Percentiles rank a stretch among this genome's conserved stretches.
phyloP scores from a whole-genome alignment of 2,888 invertebrate genomes.

The Tipula unca region DNA sequence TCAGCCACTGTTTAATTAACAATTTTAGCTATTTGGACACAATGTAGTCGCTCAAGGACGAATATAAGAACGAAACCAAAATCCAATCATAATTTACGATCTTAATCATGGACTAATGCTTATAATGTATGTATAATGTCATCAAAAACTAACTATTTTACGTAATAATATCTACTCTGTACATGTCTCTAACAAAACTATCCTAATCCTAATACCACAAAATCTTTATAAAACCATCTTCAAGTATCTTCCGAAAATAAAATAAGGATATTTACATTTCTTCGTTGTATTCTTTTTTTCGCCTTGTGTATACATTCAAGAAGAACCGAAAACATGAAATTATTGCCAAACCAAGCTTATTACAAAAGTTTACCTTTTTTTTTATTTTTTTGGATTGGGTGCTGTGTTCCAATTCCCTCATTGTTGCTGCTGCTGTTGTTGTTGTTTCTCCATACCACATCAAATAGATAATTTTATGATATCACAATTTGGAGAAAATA shows the following conservation, averaged over 20 bases:
- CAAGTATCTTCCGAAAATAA: neutral
- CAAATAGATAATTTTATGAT: neutral
- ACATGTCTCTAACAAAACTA: neutral
- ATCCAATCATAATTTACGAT: neutral
- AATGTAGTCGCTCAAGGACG: too few relatives aligned
- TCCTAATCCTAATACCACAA: neutral
- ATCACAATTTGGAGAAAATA: neutral
- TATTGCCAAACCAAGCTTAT: slow-evolving; percentile 14
- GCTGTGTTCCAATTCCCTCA: neutral
- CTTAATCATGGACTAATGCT: neutral
- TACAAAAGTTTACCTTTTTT: neutral
- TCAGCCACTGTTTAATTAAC: too few relatives aligned
- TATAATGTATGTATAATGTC: neutral
- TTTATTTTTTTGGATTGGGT: neutral
- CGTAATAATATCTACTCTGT: neutral
- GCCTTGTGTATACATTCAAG: neutral
- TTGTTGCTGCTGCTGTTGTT: neutral
- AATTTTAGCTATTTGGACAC: too few relatives aligned
- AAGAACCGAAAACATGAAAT: neutral
- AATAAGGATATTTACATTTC: neutral
- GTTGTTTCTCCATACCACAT: neutral
- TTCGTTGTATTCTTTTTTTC: neutral
- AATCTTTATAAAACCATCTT: neutral
- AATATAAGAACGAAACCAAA: neutral
- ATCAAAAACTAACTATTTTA: neutral